Evolutionary conservation across 1,140 invertebrate species (phyloP).

Genomic region (Leptinotarsa defecta): DNA sequence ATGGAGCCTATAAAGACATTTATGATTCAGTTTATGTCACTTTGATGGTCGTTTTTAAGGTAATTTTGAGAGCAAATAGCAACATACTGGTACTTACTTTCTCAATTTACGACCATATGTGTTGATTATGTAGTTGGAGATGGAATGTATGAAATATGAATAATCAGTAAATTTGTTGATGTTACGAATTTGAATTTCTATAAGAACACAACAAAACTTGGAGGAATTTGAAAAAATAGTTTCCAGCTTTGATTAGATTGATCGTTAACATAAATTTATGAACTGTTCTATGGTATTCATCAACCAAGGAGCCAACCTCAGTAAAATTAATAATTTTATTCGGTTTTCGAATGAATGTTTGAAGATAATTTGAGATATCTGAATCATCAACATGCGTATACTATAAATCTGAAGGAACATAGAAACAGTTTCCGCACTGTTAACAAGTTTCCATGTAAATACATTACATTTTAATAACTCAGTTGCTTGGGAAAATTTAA

Average conservation of each 20-base stretch:
- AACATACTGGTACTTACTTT: too few species aligned
- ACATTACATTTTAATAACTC: conserved; percentile 9
- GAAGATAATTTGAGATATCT: background rate
- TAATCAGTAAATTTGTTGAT: too few species aligned
- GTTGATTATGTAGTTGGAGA: background rate
- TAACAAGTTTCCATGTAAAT: conserved; percentile 6
- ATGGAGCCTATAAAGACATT: conserved; percentile 14
- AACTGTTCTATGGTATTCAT: too few species aligned
- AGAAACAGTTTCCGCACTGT: background rate
- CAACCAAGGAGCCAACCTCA: too few species aligned
- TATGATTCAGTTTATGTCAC: conserved; percentile 1
- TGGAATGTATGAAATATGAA: background rate
- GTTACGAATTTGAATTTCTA: too few species aligned
- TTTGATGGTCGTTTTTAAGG: conserved; percentile 3
- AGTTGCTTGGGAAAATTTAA: conserved; percentile 2
- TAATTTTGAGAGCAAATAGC: too few species aligned
- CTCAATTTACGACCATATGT: background rate
- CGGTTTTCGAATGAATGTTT: background rate
- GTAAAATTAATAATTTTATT: too few species aligned
- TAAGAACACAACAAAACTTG: too few species aligned
- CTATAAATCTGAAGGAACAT: background rate
- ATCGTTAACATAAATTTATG: too few species aligned
- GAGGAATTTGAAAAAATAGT: too few species aligned
- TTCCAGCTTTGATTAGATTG: too few species aligned
- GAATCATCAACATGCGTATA: background rate